Percentiles rank a stretch among this genome's conserved stretches.
These are phyloP conservation scores for Stenodera caucasica DNA, from an alignment of 2,888 invertebrate species.

Conservation along the genomic window DNA sequence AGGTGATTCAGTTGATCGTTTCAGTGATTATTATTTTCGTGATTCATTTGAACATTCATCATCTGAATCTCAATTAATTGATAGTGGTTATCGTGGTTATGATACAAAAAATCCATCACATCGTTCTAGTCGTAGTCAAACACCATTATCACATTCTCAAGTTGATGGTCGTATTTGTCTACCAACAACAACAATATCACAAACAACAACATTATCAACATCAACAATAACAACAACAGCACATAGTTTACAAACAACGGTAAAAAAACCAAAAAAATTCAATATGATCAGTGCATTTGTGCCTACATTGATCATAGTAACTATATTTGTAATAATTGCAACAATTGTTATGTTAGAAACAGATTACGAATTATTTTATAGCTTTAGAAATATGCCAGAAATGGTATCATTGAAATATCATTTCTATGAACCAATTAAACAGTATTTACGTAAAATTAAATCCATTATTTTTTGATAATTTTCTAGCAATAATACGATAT, in stretches of 20 bases:
- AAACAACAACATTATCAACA: constrained; percentile 18
- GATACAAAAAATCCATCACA: constrained; percentile 55
- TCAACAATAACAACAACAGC: constrained; percentile 16
- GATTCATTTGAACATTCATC: constrained; percentile 81
- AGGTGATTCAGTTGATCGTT: constrained; percentile 56
- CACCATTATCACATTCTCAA: constrained; percentile 54
- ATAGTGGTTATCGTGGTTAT: constrained; percentile 53
- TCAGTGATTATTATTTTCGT: constrained; percentile 71
- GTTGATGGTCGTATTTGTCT: constrained; percentile 51
- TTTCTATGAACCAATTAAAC: constrained; percentile 82
- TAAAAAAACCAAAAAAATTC: constrained; percentile 58
- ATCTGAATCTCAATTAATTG: constrained; percentile 71
- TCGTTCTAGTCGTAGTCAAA: constrained; percentile 58
- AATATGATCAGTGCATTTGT: constrained; percentile 73
- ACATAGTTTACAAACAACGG: constrained; percentile 25
- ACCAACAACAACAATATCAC: constrained; percentile 37
- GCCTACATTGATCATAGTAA: constrained; percentile 76
- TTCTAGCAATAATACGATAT: not conserved
- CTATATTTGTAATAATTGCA: constrained; percentile 67
- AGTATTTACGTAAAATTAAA: constrained; percentile 69
- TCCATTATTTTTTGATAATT: constrained; percentile 64
- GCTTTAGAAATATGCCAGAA: constrained; percentile 75
- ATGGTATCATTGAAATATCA: constrained; percentile 73
- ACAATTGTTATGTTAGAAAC: constrained; percentile 77
- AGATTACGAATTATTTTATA: constrained; percentile 71